Base-by-base conservation (phyloP, 1,140 invertebrate genomes). In the Drosophila cardini region DNA sequence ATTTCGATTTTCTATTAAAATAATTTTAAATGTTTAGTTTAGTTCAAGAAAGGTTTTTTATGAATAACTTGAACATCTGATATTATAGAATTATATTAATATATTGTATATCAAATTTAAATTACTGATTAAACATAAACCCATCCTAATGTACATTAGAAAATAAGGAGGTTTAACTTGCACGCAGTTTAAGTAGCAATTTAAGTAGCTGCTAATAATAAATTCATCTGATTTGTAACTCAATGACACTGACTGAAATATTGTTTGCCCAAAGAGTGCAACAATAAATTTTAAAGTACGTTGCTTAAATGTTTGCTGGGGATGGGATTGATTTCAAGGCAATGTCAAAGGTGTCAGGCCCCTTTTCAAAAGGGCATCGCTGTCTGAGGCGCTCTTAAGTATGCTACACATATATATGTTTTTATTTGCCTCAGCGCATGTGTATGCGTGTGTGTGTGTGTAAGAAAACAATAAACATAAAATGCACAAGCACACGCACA, bases 391-490 rank as follows among this genome's bases (percentile, higher is more conserved):
- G 46, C 69, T 60, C 53, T 55, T 72, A 76, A 76, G 69, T 72
- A 65, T 72, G 55, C 61, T 65, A 72, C 46, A 58, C 36, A 64
- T 60, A 48, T 30, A 38, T 9, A 43, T 50, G 61, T 43, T 65
- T 52, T 63, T 68, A 67, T 62, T 42, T 50, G 57, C 36, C 8
- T 34, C n/a, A 9, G 40, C 11, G 15, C 21, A 21, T 13, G 38
- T 64, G 34, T 55, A 48, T 53, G 16, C 32, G 38, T 65, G 52
- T 73, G 48, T 69, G 50, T 48, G 53, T 58, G 18, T 65, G 21
- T 63, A 61, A 18, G 67, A 83, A 86, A 87, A 87, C 76, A 86
- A 86, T 83, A 86, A 89, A 79, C 84, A 65, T 89, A 76, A 85
- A 81, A 81, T 86, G 53, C 68, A 76, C 72, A 84, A 70, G 76